Base-by-base conservation (phyloP, 1,140 invertebrate genomes). In the Anastrepha obliqua region DNA sequence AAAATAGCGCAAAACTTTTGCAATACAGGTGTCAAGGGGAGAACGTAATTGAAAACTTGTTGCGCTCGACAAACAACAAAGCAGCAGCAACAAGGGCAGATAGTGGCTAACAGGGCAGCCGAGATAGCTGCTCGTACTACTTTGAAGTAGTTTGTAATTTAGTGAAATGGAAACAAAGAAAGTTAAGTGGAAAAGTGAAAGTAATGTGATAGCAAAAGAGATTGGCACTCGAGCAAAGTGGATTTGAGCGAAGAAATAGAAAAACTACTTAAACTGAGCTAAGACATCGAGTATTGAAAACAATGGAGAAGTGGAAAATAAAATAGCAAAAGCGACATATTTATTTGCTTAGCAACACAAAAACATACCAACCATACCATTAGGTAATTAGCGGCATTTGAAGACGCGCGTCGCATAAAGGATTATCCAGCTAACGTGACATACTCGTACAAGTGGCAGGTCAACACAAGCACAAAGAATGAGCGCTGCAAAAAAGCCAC, bases 71-170 rank as follows among this genome's bases (percentile, higher is more conserved):
- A 67, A 20, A 67, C 11, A 67, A 5, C 7, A 5, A 29, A 11
- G 64, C 17, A 67, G 15, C 60, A 5, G n/a, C 60, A 62, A 13
- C 60, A 62, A 17, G 4, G n/a, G 4, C 60, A 62, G 4, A 17
- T 17, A 62, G 15, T 5, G 60, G 60, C 60, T 8, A 62, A 29
- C 29, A 67, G 29, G 29, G 11, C 64, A 67, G 29, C 29, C 20
- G 3, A 67, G 11, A 39, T 29, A 67, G 17, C 11, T 8, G 15
- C 70, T 51, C n/a, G 47, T 13, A 47, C 17, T n/a, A 81, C n/a
- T 81, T 81, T 55, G 74, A 81, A 81, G 74, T 42, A 81, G 47
- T 81, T 81, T 81, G 47, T 81, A 58, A 81, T 81, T 81, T 81
- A 58, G 47, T 20, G 74, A 81, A 81, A 55, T 81, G 15, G 74